Evolutionary conservation across 2,888 invertebrate genomes (phyloP), one percentile per base, ranked within the genome.

Genomic region (Aethes cnicana): DNA sequence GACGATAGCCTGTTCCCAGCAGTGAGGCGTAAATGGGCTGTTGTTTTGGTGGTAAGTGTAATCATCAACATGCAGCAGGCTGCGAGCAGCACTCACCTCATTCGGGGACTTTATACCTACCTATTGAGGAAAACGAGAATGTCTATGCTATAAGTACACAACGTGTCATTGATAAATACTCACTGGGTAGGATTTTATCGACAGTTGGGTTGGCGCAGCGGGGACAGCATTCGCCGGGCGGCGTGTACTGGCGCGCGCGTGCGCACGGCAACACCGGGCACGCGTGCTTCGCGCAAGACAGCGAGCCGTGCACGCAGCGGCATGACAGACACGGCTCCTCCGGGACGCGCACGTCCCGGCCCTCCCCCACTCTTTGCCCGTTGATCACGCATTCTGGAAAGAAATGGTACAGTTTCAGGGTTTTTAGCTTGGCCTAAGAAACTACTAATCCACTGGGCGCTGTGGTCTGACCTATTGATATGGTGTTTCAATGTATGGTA

Each of bases 221-320:
- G 37, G 75, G 92, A 73, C 98, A 98, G 77, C 98, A 98, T 65
- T 96, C 95, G 2, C 95, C 96, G 0, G 93, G 91, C 18, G 92
- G 92, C 47, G 93, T 92, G 53, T 91, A 88, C 68, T 96, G 95
- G 59, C 92, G 92, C 7, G 91, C 89, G 1, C 82, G 80, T 4
- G 94, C 93, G 74, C 98, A 98, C 60, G 96, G 96, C 23, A 98
- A 90, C 4, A 97, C 96, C 0, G 97, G 96, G 67, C 98, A 98
- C 0, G 96, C 96, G 54, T 93, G 93, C 72, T 97, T 97, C 30
- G 93, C 91, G 74, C 97, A 97, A 9, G 93, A 93, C 62, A 97
- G 81, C 46, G 92, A 91, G 8, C 92, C 92, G 62, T 91, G 91
- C 61, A 92, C 91, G 77, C 97, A 97, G 32, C 94, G 93, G 69